Conservation (phyloP, 2,797 vertebrate species). For the Danionella dracula region DNA sequence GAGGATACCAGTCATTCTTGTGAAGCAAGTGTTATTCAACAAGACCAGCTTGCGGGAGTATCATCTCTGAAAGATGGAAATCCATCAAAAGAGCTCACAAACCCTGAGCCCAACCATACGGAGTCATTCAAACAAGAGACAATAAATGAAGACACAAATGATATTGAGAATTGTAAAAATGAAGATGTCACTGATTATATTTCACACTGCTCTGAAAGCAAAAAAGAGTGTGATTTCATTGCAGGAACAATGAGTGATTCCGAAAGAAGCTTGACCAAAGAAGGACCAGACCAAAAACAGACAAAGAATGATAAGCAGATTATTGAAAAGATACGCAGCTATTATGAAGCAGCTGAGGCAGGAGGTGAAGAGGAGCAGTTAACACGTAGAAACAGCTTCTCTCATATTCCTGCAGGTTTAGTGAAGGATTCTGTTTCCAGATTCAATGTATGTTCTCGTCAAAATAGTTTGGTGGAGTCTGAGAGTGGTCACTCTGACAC, state of each 20-base stretch:
- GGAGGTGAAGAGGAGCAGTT: conserved; percentile 50
- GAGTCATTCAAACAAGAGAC: conserved; percentile 10
- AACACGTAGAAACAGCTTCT: conserved; percentile 65
- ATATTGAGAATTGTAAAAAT: background rate
- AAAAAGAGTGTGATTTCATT: background rate
- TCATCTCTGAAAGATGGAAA: conserved; percentile 49
- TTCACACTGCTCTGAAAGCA: background rate
- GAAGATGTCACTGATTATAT: conserved; percentile 10
- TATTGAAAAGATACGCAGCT: conserved; percentile 75
- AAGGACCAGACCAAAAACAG: conserved; percentile 46
- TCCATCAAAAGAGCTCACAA: background rate
- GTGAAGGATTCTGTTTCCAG: conserved; percentile 70
- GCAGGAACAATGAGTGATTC: background rate
- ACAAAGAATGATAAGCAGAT: conserved; percentile 70
- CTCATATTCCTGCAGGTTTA: conserved; percentile 68
- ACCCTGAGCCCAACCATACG: background rate
- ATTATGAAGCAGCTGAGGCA: conserved; percentile 70
- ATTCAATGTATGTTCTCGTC: conserved; percentile 55
- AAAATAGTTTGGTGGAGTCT: conserved; percentile 47
- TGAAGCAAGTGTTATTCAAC: conserved; percentile 48
- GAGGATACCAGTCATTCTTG: conserved; percentile 1
- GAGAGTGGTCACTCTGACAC: conserved; percentile 32
- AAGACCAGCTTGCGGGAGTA: conserved; percentile 28
- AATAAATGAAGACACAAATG: conserved; percentile 4
- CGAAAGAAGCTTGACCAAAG: conserved; percentile 22